Evolutionary conservation across 2,888 invertebrate species (phyloP).

Genomic region (Gastracanthus pulcherrimus): DNA sequence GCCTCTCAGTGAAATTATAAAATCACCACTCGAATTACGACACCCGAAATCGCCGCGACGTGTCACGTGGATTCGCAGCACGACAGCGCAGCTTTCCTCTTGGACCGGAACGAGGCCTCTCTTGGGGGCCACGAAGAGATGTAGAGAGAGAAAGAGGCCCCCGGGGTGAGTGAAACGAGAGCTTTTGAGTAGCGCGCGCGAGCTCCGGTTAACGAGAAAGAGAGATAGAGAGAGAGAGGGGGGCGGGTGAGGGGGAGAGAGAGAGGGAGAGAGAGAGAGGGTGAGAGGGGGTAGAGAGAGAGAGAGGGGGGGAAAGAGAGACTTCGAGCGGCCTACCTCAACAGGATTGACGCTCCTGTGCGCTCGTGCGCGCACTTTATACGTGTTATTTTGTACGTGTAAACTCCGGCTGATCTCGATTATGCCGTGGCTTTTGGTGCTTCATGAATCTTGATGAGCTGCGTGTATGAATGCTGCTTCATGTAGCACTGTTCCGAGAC

Average conservation of each 20-base stretch:
- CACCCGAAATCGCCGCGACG: conserved; percentile 51
- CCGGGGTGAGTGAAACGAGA: conserved; percentile 9
- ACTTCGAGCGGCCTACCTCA: conserved; percentile 43
- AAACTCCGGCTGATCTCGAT: neutral
- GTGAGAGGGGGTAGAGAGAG: too few species aligned
- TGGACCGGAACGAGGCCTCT: conserved; percentile 20
- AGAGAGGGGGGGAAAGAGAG: too few species aligned
- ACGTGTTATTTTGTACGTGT: neutral
- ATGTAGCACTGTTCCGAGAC: neutral
- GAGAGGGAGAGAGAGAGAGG: too few species aligned
- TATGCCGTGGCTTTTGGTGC: neutral
- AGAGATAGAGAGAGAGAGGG: too few species aligned
- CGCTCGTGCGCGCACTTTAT: neutral
- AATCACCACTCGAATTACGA: conserved; percentile 64
- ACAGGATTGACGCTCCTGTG: conserved; percentile 7
- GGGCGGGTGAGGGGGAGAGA: too few species aligned
- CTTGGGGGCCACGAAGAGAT: neutral
- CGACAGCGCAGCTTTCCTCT: neutral
- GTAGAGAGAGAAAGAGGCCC: neutral
- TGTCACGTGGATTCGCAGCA: neutral
- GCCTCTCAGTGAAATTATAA: conserved; percentile 65
- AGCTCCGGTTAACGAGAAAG: neutral
- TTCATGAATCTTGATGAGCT: neutral
- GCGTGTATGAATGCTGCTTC: neutral
- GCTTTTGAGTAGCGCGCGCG: conserved; percentile 28